Evolutionary conservation across 37 sponge, comb jelly and placozoan genomes (phyloP).

Genomic region (Hormiphora californensis): DNA sequence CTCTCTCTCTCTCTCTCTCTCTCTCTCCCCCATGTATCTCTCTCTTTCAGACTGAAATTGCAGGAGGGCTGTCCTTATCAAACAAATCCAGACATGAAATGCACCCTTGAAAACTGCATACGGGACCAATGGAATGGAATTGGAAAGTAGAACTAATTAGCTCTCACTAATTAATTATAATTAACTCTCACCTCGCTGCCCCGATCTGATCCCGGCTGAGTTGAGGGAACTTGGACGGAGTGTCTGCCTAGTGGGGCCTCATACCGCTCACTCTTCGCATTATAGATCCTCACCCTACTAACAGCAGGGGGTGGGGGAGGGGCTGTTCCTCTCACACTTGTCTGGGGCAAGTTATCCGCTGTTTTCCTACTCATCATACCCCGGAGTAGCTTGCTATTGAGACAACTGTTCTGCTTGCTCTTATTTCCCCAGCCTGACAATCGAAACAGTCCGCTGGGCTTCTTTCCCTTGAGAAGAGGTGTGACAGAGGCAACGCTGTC

Average conservation of each 20-base stretch:
- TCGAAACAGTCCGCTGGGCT: conserved; percentile 17
- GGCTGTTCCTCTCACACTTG: not conserved
- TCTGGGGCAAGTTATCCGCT: not conserved
- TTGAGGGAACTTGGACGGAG: not conserved
- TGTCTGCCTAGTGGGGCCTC: conserved; percentile 30
- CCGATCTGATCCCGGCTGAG: not conserved
- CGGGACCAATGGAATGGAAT: no score
- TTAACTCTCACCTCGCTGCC: no score
- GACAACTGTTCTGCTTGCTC: not conserved
- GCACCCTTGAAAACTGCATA: no score
- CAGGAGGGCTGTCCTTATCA: no score
- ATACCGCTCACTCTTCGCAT: conserved; percentile 4
- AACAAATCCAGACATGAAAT: no score
- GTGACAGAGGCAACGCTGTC: conserved; percentile 43
- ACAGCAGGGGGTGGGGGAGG: not conserved
- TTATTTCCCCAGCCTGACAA: not conserved
- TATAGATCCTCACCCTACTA: conserved; percentile 17
- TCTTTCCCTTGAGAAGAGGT: conserved; percentile 19
- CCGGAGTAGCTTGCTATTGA: not conserved
- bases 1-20: no score
- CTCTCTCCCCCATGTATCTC: no score
- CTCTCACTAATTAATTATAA: no score
- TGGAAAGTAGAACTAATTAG: no score
- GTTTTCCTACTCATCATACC: conserved; percentile 37
- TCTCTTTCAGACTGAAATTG: no score